Evolutionary conservation across 2,113 vertebrate genomes (phyloP), one percentile per base, ranked within the genome.

Genomic region (Leptobrachium ailaonicum): DNA sequence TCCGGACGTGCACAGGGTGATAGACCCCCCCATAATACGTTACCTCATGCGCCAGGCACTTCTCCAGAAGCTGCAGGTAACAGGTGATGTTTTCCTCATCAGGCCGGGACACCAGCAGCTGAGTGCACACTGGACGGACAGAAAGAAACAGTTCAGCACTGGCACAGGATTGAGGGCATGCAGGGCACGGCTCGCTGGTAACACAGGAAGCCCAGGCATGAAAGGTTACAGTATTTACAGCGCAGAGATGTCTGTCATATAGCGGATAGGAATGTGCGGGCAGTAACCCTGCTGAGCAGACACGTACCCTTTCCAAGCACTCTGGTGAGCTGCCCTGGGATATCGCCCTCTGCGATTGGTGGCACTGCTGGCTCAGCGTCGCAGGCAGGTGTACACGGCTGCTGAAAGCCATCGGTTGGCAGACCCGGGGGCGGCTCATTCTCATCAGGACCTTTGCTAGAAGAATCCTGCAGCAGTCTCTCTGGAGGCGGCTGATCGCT

Each of bases 11-110:
- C 50, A 11, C 50, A 54, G 50, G 50, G 14, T 43, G 10, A 5
- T 20, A 7, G 2, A 4, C 20, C n/a, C 2, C 20, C 20, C 20
- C 20, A 32, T 32, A 32, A 32, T 32, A 32, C 20, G 88, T 87
- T 77, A 96, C 96, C 94, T 97, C 96, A 63, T 98, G 96, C 78
- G 92, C 90, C 83, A 97, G 90, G 93, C 96, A 95, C 86, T 98
- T 98, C 87, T 98, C 96, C 42, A 98, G 95, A 73, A 98, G 95
- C 87, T 97, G 96, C 88, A 98, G 94, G 89, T 97, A 98, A 89
- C 95, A 94, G 83, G 94, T 95, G 87, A 98, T 97, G 86, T 97
- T 97, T 88, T 98, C 96, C 85, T 98, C 96, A 20, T 98, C 96
- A 14, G 96, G 96, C 81, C 96, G 92, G 70, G 96, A 98, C 56